Evolutionary conservation across 1,140 invertebrate species (phyloP), one percentile per base, ranked within the genome.

Genomic region (Cherax quadricarinatus): DNA sequence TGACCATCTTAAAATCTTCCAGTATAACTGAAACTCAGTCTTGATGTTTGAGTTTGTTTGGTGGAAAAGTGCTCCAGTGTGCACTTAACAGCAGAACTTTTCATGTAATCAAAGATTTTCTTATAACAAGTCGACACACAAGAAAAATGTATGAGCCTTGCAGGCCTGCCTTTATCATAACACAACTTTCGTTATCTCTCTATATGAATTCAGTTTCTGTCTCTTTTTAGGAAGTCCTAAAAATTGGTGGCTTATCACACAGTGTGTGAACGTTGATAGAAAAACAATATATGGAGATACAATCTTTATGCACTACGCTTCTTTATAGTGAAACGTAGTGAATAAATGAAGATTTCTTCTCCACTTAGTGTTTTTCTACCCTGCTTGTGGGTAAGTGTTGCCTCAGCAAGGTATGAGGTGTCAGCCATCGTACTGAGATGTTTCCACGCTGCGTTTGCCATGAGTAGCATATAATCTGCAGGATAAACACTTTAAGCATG

Each of bases 401-500:
- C 30, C 30, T 41, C 30, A 41, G 30, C 30, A 41, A 41, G 7
- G 78, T 10, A 6, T 51, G 79, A 53, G 79, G 18, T 51, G 18
- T 3, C 51, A 51, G n/a, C 79, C 79, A 51, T 9, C 16, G 14
- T 51, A 75, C 24, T 75, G 79, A 81, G 14, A 53, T 81, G 48
- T 49, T 49, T 49, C 51, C 16, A 81, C 3, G 79, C 51, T 49
- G 10, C 14, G 21, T 49, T 81, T 14, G 41, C 41, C 79, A 81
- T 51, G 4, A 16, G 53, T 30, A 81, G 30, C 16, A 81, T 24
- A 21, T 24, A 81, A 49, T 81, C 18, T 81, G 79, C 21, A 49
- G 14, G n/a, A 81, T 81, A 86, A 62, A 66, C 48, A 18, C 2
- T 86, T 75, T 18, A 70, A 73, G 49, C 66, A 86, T 73, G 48